These are phyloP conservation scores for Pantherophis guttatus DNA, from an alignment of 2,113 vertebrate species.

Conservation along the genomic window DNA sequence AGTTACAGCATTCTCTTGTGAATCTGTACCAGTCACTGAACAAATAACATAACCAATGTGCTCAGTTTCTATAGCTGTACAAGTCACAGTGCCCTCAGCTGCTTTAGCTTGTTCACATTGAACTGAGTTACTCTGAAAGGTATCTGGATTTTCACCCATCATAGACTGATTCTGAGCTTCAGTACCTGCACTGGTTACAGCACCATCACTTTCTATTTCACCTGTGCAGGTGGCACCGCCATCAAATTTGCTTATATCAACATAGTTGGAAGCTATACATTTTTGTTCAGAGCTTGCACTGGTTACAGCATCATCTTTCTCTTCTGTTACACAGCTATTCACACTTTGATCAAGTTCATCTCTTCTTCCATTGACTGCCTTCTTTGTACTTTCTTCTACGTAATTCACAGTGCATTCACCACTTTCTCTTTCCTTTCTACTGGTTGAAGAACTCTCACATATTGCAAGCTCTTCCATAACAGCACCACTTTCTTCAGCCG, in stretches of 20 bases:
- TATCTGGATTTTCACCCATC: conserved; percentile 47
- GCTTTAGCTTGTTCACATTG: conserved; percentile 57
- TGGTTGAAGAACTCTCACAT: conserved; percentile 69
- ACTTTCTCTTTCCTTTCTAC: conserved; percentile 69
- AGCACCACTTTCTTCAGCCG: conserved; percentile 67
- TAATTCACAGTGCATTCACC: conserved; percentile 52
- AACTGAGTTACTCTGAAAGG: conserved; percentile 33
- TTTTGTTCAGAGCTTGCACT: conserved; percentile 75
- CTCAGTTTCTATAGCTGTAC: conserved; percentile 63
- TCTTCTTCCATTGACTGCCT: conserved; percentile 13
- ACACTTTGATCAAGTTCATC: conserved; percentile 26
- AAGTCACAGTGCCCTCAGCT: conserved; percentile 69
- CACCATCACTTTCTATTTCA: conserved; percentile 72
- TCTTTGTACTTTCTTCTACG: conserved; percentile 51
- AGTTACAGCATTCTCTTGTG: conserved; percentile 51
- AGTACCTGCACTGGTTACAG: conserved; percentile 78
- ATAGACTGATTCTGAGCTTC: conserved; percentile 62
- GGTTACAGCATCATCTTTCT: conserved; percentile 79
- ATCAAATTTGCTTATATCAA: conserved; percentile 41
- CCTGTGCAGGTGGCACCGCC: conserved; percentile 49
- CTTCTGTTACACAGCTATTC: conserved; percentile 68
- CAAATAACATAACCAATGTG: conserved; percentile 45
- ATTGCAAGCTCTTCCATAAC: conserved; percentile 72
- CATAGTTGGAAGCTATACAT: conserved; percentile 41
- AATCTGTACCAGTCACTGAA: conserved; percentile 57